Evolutionary conservation across 2,888 invertebrate species (phyloP).

Genomic region (Pristionchus fissidentatus): DNA sequence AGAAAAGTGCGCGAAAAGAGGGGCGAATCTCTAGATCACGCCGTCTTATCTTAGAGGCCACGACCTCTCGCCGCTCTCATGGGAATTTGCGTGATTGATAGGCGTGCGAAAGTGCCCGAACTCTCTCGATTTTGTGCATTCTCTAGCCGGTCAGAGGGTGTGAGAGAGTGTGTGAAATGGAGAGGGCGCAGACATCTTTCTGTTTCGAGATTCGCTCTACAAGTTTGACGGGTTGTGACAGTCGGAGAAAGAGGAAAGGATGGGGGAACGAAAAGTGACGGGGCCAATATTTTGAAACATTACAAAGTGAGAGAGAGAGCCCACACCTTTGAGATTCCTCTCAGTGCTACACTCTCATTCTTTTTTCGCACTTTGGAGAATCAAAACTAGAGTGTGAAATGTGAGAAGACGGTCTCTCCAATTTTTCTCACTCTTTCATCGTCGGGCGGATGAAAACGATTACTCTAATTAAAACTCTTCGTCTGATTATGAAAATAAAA

Average conservation of each 20-base stretch:
- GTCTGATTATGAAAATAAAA: too few species aligned
- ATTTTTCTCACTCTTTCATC: neutral
- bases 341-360: too few species aligned
- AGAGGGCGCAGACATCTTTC: too few species aligned
- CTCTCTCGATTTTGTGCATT: neutral
- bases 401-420: too few species aligned
- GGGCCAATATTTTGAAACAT: slow-evolving; percentile 39
- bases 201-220: slow-evolving; percentile 16
- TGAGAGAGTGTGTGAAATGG: neutral
- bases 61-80: too few species aligned
- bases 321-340: neutral
- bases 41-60: too few species aligned
- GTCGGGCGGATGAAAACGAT: neutral
- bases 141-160: neutral
- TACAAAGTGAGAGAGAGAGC: slow-evolving; percentile 5
- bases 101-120: neutral
- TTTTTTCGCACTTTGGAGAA: too few species aligned
- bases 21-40: too few species aligned
- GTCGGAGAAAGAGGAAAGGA: slow-evolving; percentile 8
- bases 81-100: slow-evolving; percentile 28
- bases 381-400: too few species aligned
- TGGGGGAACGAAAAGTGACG: neutral
- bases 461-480: too few species aligned
- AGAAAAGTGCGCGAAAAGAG: too few species aligned
- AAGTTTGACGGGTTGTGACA: slow-evolving; percentile 42